Evolutionary conservation across 2,888 invertebrate genomes (phyloP).

Genomic region (Cactoblastis cactorum): DNA sequence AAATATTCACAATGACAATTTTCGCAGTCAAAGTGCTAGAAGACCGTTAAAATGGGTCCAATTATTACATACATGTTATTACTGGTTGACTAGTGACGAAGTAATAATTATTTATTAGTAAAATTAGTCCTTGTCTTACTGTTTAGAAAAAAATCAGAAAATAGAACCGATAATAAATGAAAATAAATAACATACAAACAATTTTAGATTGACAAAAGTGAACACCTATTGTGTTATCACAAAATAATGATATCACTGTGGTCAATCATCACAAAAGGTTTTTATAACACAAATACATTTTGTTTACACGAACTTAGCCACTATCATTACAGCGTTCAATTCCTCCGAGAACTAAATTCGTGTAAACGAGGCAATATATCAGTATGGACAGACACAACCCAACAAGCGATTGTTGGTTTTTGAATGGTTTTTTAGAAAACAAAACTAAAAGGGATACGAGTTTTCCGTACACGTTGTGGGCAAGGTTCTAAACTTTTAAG

Average conservation of each 20-base stretch:
- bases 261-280: conserved; percentile 49
- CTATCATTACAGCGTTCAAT: too few species aligned
- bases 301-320: conserved; percentile 1
- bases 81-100: too few species aligned
- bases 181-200: not conserved
- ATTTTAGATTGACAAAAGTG: conserved; percentile 41
- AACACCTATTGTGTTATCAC: not conserved
- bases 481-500: not conserved
- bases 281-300: conserved; percentile 9
- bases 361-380: not conserved
- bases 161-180: not conserved
- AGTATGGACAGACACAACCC: conserved; percentile 46
- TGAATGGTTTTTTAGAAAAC: conserved; percentile 24
- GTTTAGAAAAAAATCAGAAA: not conserved
- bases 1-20: too few species aligned
- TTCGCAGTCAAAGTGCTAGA: not conserved
- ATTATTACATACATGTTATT: not conserved
- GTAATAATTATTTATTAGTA: too few species aligned
- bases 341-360: not conserved
- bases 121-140: too few species aligned
- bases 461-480: conserved; percentile 10
- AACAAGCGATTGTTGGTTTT: conserved; percentile 43
- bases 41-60: too few species aligned
- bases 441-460: conserved; percentile 21
- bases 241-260: conserved; percentile 26